Evolutionary conservation across 2,888 invertebrate genomes (phyloP), one percentile per base, ranked within the genome.

Genomic region (Malthinus flaveolus): DNA sequence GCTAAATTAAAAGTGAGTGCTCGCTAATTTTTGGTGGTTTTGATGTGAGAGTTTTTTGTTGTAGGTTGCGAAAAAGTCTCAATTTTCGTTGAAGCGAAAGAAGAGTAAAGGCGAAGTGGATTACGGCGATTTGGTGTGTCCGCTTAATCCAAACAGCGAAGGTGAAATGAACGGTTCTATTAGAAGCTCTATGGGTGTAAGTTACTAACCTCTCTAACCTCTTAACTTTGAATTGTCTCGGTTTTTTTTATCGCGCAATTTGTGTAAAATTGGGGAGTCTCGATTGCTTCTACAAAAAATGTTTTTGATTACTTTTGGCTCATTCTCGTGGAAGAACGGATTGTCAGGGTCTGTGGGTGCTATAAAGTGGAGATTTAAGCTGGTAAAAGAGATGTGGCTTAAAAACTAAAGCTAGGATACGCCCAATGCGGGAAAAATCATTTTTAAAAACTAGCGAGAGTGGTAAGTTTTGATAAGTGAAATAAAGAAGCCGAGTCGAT

Each of bases 81-180:
- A 93, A 78, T 94, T 94, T 78, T 91, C 93, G 0, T 76, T 94
- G 72, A 93, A 93, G 74, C 81, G 88, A 45, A 88, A 89, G 73
- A 92, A 90, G 79, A 90, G 91, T 73, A 90, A 91, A 80, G 88
- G 88, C 64, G 95, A 94, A 72, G 80, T 88, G 35, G 94, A 94
- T 70, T 87, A 89, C 71, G 90, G 90, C 15, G 93, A 94, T 75
- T 85, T 93, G 71, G 91, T 96, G 66, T 95, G 95, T 72, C 95
- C 95, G n/a, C 82, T 91, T 72, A 78, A 79, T 69, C 79, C 82
- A 61, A 80, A 81, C 59, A 71, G 73, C 70, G 78, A 79, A 79
- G 79, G 79, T 79, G 79, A 79, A 73, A 73, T 75, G 73, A 78
- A 73, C 70, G 77, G 77, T 71, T 76, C 76, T 73, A 71, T 76